Base-by-base conservation (phyloP, 2,888 invertebrate genomes). In the Eremobia ochroleuca region DNA sequence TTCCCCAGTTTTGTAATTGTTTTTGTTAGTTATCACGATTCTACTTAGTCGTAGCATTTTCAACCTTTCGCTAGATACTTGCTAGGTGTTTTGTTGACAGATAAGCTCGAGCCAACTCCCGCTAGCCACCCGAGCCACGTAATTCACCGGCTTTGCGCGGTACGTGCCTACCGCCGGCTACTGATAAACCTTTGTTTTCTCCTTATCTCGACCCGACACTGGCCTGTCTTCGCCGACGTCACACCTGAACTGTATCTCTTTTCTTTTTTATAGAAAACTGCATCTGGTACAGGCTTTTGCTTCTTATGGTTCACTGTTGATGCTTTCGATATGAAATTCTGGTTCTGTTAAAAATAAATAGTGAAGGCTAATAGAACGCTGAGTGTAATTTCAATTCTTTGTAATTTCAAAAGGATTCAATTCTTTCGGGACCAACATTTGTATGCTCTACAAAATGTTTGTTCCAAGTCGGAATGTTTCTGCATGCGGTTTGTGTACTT, bases 151-250 rank as follows among this genome's bases (percentile, higher is more conserved):
- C 92, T 93, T 94, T 91, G 90, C 92, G 85, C 88, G 82, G 90
- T 92, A 93, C 94, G 93, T 94, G 93, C 93, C 92, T 92, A 91
- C 91, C 88, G 89, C 89, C 86, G 73, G 82, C 85, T 77, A 73
- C 87, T 87, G 95, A 95, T 95, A 95, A 94, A 93, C 93, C 94
- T 93, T 94, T 95, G 94, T 95, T 92, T 90, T 86, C 86, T 86
- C 79, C 91, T 94, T 95, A 95, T 95, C 95, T 93, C 85, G 79
- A 82, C 87, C 87, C 90, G 86, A 91, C 91, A 89, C 90, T 87
- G 85, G 88, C 88, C 90, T 89, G 87, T 89, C 89, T 87, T 87
- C 78, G 67, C 85, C 86, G 85, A 88, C 87, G 86, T 86, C 87
- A 89, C 89, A 90, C 89, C 86, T 88, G 90, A 92, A 91, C 92